Percentiles rank a stretch among this genome's conserved stretches.
These are phyloP conservation scores for Arctopsyche grandis DNA, from an alignment of 1,140 invertebrate species.

Conservation along the genomic window DNA sequence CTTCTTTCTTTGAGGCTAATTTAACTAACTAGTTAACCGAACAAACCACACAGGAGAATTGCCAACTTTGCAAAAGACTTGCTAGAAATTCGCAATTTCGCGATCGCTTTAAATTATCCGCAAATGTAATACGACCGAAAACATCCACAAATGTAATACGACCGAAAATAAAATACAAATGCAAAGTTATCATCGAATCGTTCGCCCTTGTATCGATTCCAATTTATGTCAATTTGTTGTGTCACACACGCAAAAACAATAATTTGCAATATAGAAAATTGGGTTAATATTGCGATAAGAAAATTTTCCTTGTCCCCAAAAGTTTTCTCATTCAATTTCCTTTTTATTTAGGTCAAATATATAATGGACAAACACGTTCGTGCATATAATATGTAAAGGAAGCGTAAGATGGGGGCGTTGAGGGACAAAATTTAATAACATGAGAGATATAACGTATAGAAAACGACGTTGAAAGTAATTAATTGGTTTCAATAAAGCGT, in stretches of 20 bases:
- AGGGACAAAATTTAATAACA: background rate
- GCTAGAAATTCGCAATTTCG: background rate
- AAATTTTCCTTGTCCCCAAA: constrained; percentile 10
- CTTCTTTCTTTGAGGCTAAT: constrained; percentile 15
- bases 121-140: no score
- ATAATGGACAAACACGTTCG: background rate
- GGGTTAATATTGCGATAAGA: constrained; percentile 23
- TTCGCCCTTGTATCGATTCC: background rate
- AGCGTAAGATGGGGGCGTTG: background rate
- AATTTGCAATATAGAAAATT: constrained; percentile 9
- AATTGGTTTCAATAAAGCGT: background rate
- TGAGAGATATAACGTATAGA: no score
- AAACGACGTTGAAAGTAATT: background rate
- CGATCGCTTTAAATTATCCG: background rate
- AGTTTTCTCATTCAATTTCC: constrained; percentile 18
- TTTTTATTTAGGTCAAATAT: constrained; percentile 21
- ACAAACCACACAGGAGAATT: constrained; percentile 14
- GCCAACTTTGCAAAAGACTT: background rate
- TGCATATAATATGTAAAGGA: background rate
- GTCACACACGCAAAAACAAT: background rate
- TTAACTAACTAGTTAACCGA: constrained; percentile 19
- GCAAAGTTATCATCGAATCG: background rate
- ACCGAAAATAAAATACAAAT: background rate
- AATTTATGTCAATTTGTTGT: background rate
- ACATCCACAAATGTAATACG: background rate